Evolutionary conservation across 30 jellyfish, hydroid and myxozoan species (phyloP).

Genomic region (Haliclystus octoradiatus): DNA sequence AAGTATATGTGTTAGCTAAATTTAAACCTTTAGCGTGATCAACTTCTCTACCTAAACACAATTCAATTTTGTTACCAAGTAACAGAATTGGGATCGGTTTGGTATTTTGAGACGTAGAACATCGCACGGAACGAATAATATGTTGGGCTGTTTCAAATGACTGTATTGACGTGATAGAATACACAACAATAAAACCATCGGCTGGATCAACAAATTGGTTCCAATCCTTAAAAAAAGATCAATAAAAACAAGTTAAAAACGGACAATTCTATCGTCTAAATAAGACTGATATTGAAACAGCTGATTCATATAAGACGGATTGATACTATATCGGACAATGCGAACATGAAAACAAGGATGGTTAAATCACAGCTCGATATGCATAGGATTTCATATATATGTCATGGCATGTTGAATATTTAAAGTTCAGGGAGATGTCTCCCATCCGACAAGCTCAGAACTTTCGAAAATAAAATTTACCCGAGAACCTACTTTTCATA

Average conservation of each 20-base stretch:
- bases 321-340: too few relatives aligned
- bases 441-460: too few relatives aligned
- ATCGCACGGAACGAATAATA: constrained; percentile 40
- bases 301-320: too few relatives aligned
- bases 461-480: too few relatives aligned
- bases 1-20: constrained; percentile 33
- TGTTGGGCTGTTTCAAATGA: constrained; percentile 32
- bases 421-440: too few relatives aligned
- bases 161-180: constrained; percentile 46
- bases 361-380: too few relatives aligned
- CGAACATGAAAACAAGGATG: too few relatives aligned
- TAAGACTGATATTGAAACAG: too few relatives aligned
- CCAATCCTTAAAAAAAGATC: constrained; percentile 35
- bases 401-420: too few relatives aligned
- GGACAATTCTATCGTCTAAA: too few relatives aligned
- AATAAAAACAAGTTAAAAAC: not conserved
- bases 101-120: constrained; percentile 7
- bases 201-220: constrained; percentile 58
- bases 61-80: constrained; percentile 60
- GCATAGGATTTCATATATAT: too few relatives aligned
- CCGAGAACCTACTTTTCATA: too few relatives aligned
- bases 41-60: constrained; percentile 57
- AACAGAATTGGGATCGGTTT: constrained; percentile 42
- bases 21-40: constrained; percentile 21
- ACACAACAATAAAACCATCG: constrained; percentile 67